Evolutionary conservation across 2,113 vertebrate species (phyloP), one percentile per base, ranked within the genome.

Genomic region (Heptranchias perlo): DNA sequence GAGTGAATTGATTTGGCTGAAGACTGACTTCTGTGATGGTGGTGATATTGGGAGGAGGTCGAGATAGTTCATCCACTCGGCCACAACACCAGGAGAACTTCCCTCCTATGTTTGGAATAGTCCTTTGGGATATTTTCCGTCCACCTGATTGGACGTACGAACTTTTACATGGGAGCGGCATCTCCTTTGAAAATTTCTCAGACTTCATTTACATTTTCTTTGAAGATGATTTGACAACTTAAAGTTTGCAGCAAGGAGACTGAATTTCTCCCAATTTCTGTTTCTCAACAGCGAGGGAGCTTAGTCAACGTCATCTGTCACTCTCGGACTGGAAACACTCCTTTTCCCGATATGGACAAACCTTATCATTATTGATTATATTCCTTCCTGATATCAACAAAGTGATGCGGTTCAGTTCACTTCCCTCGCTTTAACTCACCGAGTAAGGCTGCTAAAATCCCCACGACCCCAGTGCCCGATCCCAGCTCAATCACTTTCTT

Each of bases 401-500:
- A 16, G 87, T 4, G 67, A 7, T 69, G 67, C n/a, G 39, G 76
- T 47, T 87, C 47, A 87, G 47, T 87, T 49, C 31, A 16, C 4
- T 61, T 54, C 28, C 49, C 8, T 28, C 7, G 7, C 28, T 89
- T 54, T 39, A 49, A 89, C 86, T 89, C 49, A 89, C 86, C 86
- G 4, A 89, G 86, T 28, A 89, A 8, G 21, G 49, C 31, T 11
- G 86, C 86, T 89, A 89, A 89, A 28, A 89, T 89, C 49, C 86
- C 86, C 1, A 89, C 86, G 28, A 52, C 54, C 54, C 86, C 86
- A 10, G 86, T 89, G 86, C 86, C 86, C 49, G 86, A 89, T 89
- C 86, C 86, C 86, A 89, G 49, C 49, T 89, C 86, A 89, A 89
- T 52, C 49, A 89, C 86, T 89, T 54, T 89, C 86, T 89, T 89